phyloP scores from a whole-genome alignment of 2,113 vertebrate species.

The Macrotis lagotis region DNA sequence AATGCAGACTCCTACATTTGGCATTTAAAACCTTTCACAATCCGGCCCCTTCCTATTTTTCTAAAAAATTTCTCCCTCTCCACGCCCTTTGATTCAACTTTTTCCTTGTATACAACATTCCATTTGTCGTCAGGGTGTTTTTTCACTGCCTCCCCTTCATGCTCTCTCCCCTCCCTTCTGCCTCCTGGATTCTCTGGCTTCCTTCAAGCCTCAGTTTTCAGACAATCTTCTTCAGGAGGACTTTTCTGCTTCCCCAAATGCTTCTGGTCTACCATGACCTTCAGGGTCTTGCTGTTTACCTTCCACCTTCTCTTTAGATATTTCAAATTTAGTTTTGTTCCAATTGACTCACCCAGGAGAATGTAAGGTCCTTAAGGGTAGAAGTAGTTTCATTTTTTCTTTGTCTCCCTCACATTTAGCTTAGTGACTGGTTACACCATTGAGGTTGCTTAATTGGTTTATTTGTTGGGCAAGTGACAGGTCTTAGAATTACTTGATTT shows the following conservation, averaged over 20 bases:
- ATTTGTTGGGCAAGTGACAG: background rate
- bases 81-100: background rate
- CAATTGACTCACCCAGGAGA: background rate
- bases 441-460: background rate
- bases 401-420: background rate
- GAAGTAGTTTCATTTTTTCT: background rate
- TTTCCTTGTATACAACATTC: background rate
- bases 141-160: background rate
- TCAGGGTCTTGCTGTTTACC: background rate
- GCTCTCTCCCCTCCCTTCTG: background rate
- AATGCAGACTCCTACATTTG: background rate
- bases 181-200: background rate
- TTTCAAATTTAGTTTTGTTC: background rate
- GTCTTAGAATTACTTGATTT: background rate
- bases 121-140: background rate
- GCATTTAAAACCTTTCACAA: background rate
- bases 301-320: background rate
- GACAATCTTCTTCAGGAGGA: background rate
- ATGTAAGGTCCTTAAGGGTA: background rate
- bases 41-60: background rate
- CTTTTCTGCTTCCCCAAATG: background rate
- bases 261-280: background rate
- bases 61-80: background rate
- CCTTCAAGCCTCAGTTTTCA: background rate
- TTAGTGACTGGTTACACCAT: background rate